Evolutionary conservation across 2,113 vertebrate genomes (phyloP), one percentile per base, ranked within the genome.

Genomic region (Conger conger): DNA sequence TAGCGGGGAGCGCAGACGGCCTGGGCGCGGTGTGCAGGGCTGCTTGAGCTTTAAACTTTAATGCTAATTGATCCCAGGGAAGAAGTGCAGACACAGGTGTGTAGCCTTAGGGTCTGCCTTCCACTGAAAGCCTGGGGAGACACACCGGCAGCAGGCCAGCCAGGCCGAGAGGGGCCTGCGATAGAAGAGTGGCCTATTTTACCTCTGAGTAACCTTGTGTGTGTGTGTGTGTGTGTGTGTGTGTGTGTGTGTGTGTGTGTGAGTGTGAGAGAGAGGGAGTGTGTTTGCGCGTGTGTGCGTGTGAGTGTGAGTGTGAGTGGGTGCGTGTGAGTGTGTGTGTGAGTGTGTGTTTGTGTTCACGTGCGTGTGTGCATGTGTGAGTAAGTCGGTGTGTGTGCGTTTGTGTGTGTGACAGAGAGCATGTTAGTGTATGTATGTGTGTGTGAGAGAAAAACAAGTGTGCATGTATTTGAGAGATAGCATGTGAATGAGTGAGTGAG

Each of bases 1-100:
- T 33, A 33, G 68, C n/a, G 68, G 45, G 45, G 3, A 9, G n/a
- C 45, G 7, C 45, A 50, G 45, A 50, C 40, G 40, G 40, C 40
- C 4, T 42, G 4, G 40, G 40, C 40, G 9, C 4, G 4, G 40
- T 42, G 1, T 42, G 40, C 40, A 68, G 86, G 87, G 90, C 87
- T 86, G 81, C 83, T 33, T 84, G 83, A 83, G 87, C 85, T 89
- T 93, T 89, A 92, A 94, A 94, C 91, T 92, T 93, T 93, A 93
- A 94, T 94, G 92, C 90, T 94, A 95, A 95, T 93, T 95, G 93
- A 95, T 95, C 93, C 93, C 93, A 90, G 92, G 89, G 91, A 94
- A 93, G 91, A 85, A 85, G 88, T 88, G 89, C 88, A 87, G 93
- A 93, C 93, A 92, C 94, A 94, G 94, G 92, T 94, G 93, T 93